phyloP scores from a whole-genome alignment of 2,797 vertebrate genomes.

The Microhierax caerulescens region DNA sequence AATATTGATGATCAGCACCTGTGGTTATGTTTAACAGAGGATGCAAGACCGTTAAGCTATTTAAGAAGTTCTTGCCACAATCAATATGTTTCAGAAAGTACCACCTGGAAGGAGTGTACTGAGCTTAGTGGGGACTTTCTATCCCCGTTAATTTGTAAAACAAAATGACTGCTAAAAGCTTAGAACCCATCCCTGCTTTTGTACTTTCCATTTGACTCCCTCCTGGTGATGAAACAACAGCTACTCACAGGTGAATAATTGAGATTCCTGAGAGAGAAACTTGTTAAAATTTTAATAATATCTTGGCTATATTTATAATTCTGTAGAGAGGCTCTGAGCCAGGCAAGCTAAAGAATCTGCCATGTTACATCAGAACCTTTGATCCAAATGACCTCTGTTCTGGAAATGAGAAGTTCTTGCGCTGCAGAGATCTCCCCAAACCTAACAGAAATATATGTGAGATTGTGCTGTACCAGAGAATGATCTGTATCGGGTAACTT shows the following conservation, averaged over 20 bases:
- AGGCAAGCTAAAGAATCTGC: not conserved
- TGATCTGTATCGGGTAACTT: not conserved
- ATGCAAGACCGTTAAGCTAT: conserved; percentile 1
- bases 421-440: not conserved
- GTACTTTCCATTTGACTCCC: conserved; percentile 48
- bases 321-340: not conserved
- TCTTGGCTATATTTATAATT: conserved; percentile 8
- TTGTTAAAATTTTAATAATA: conserved; percentile 60
- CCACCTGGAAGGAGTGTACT: conserved; percentile 47
- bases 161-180: conserved; percentile 1
- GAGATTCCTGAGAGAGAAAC: conserved; percentile 45
- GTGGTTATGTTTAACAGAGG: not conserved
- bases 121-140: conserved; percentile 29
- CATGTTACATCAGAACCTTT: conserved; percentile 12
- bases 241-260: conserved; percentile 47
- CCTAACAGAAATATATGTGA: not conserved
- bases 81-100: conserved; percentile 52
- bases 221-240: conserved; percentile 51
- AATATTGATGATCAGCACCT: not conserved
- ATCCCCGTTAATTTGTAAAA: conserved; percentile 14
- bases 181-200: not conserved
- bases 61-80: conserved; percentile 25
- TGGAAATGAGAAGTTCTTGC: not conserved
- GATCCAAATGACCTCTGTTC: not conserved
- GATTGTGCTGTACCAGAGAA: not conserved